phyloP scores from a whole-genome alignment of 92 coral and sea anemone species.

The Epizoanthus stellaris region DNA sequence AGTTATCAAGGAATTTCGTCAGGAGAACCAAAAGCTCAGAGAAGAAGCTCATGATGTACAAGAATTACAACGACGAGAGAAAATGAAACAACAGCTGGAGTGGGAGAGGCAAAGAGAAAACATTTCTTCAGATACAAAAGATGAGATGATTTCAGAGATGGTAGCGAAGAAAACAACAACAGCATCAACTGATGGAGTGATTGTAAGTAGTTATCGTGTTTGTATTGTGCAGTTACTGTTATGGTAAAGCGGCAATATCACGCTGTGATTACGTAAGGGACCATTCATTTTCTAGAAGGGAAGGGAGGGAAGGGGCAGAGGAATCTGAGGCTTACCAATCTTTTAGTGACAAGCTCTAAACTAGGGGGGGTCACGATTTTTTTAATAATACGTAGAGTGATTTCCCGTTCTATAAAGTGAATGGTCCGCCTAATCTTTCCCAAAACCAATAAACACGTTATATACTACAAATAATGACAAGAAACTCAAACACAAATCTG shows the following conservation, averaged over 20 bases:
- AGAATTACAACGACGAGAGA: neutral
- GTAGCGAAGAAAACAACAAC: neutral
- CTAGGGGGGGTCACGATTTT: too few species aligned
- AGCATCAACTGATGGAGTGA: neutral
- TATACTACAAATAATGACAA: too few species aligned
- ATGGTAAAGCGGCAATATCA: neutral
- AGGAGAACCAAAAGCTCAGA: slow-evolving; percentile 4
- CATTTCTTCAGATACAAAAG: neutral
- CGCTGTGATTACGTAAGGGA: neutral
- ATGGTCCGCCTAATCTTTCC: too few species aligned
- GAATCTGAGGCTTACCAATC: too few species aligned
- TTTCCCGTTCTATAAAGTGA: too few species aligned
- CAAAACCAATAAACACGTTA: too few species aligned
- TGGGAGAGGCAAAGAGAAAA: neutral
- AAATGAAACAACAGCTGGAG: neutral
- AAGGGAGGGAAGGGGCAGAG: too few species aligned
- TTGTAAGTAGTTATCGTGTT: slow-evolving; percentile 10
- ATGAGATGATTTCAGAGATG: neutral
- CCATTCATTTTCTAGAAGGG: too few species aligned
- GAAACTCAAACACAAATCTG: too few species aligned
- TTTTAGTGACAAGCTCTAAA: too few species aligned
- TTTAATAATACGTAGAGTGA: too few species aligned
- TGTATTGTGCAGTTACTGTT: too few species aligned
- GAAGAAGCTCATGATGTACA: neutral
- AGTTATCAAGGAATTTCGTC: slow-evolving; percentile 3